Evolutionary conservation across 2,797 vertebrate genomes (phyloP), one percentile per base, ranked within the genome.

Genomic region (Labroides dimidiatus): DNA sequence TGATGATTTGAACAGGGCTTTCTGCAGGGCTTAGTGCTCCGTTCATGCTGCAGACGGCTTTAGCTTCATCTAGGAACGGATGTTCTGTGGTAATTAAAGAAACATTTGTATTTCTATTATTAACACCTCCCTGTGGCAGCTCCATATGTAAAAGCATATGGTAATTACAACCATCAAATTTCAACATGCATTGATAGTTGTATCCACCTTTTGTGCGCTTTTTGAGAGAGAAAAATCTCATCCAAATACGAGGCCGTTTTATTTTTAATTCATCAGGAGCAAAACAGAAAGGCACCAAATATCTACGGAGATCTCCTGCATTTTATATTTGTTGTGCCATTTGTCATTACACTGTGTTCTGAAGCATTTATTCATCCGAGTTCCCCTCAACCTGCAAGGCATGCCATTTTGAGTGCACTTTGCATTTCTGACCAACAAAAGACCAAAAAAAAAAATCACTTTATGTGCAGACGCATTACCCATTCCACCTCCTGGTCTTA

Each of bases 1-100:
- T 85, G 84, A 87, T 78, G 63, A 27, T 64, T 56, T 41, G 39
- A 69, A 64, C 52, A 62, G 47, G 37, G 69, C 45, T 39, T n/a
- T 39, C 42, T 78, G 47, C 23, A n/a, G 54, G 53, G 44, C 24
- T 52, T 33, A 39, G 23, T 21, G 17, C 62, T 72, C 33, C 17
- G 7, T n/a, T 61, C 6, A 30, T 51, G 10, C 50, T 3, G 42
- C 19, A 37, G 48, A 43, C 43, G 4, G 23, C 19, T 57, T 19
- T 2, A 27, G 48, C 48, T 64, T 33, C 12, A 13, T 21, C 12
- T 49, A 50, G 10, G 56, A 16, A 24, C 15, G 20, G 15, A 66
- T 73, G 30, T 15, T 43, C 27, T 56, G 49, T 21, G n/a, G 21
- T 23, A 39, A 61, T 65, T 20, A 10, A n/a, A n/a, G 10, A 56